Evolutionary conservation across 2,797 vertebrate genomes (phyloP).

Genomic region (Tachyglossus aculeatus): DNA sequence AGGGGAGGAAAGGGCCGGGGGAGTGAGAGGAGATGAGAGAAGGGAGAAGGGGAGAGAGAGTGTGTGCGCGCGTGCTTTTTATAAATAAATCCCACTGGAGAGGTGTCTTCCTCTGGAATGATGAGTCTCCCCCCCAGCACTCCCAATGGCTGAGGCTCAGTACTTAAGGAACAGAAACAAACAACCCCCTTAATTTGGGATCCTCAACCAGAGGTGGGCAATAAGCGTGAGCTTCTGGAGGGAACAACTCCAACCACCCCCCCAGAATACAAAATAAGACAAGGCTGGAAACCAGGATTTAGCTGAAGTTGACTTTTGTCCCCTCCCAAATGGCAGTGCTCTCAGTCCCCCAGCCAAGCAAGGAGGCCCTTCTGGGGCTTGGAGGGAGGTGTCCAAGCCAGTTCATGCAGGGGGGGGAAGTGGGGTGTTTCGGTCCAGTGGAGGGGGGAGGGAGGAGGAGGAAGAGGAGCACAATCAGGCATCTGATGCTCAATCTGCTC

Average conservation of each 20-base stretch:
- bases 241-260: slow-evolving; percentile 22
- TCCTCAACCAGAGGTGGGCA: slow-evolving; percentile 48
- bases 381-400: too few relatives aligned
- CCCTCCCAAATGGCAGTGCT: neutral
- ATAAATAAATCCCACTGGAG: neutral
- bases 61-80: too few relatives aligned
- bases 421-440: slow-evolving; percentile 5
- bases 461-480: too few relatives aligned
- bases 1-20: neutral
- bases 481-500: too few relatives aligned
- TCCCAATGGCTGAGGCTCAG: slow-evolving; percentile 54
- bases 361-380: slow-evolving; percentile 5
- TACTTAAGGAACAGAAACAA: slow-evolving; percentile 47
- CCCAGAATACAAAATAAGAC: neutral
- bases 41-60: neutral
- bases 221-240: neutral
- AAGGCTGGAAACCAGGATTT: neutral
- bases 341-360: neutral
- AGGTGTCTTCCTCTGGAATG: slow-evolving; percentile 50
- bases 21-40: neutral
- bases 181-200: slow-evolving; percentile 54
- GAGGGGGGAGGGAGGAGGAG: neutral
- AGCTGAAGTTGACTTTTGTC: neutral
- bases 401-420: neutral
- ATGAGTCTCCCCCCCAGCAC: neutral